Conservation (phyloP, 2,797 vertebrate genomes). For the Macrochelys suwanniensis region DNA sequence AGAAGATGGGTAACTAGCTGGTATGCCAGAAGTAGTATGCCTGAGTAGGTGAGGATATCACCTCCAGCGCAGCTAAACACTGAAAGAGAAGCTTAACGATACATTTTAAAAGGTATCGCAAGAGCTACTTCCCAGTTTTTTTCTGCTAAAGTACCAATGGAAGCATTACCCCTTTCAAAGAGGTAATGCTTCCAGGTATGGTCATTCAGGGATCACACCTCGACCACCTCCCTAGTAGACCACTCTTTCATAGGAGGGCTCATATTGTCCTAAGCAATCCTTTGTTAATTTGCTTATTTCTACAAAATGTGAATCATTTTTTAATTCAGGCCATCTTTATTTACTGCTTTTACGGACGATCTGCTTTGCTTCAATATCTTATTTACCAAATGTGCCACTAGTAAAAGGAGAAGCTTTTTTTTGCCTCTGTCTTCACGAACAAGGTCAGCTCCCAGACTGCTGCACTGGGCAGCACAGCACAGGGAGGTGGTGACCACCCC, state of each 20-base stretch:
- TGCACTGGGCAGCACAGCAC: too few species aligned
- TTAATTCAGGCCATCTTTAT: background rate
- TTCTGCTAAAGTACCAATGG: background rate
- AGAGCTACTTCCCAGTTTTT: too few species aligned
- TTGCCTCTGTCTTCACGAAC: too few species aligned
- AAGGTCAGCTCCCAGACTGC: too few species aligned
- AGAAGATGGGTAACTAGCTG: background rate
- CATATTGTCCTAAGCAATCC: background rate
- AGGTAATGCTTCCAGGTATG: background rate
- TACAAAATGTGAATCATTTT: background rate
- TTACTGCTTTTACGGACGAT: background rate
- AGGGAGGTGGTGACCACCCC: too few species aligned
- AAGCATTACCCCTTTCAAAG: background rate
- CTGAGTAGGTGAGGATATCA: background rate
- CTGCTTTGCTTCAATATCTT: background rate
- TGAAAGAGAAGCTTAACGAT: too few species aligned
- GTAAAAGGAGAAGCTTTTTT: too few species aligned
- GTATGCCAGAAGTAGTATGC: too few species aligned
- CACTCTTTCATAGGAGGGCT: accelerated
- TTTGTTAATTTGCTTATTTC: background rate
- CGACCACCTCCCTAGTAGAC: background rate
- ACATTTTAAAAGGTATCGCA: conserved; percentile 29
- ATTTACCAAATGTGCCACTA: too few species aligned
- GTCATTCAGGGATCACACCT: background rate
- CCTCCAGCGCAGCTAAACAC: background rate